phyloP scores from a whole-genome alignment of 2,113 vertebrate genomes.

The Scatophagus argus region DNA sequence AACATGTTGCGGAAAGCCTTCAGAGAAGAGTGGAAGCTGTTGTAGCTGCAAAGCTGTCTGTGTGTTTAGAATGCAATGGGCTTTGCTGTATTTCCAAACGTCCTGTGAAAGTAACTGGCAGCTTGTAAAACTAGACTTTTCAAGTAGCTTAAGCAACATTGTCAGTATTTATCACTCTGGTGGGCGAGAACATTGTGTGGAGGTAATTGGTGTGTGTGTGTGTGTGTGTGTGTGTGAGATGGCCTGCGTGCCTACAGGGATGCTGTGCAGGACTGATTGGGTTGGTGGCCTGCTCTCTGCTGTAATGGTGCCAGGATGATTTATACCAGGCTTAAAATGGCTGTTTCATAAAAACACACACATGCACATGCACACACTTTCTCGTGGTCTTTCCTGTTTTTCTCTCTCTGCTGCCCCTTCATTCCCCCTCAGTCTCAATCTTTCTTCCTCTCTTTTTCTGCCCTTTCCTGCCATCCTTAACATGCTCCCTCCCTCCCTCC shows the following conservation, averaged over 20 bases:
- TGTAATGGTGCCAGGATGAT: constrained; percentile 53
- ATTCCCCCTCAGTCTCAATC: neutral
- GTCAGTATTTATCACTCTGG: neutral
- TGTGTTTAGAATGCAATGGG: too few relatives aligned
- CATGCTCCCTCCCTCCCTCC: neutral
- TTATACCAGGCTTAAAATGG: constrained; percentile 40
- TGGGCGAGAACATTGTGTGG: neutral
- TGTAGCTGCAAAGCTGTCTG: too few relatives aligned
- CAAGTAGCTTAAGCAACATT: neutral
- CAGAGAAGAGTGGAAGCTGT: too few relatives aligned
- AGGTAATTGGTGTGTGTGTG: neutral
- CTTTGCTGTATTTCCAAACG: neutral
- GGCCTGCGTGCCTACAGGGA: constrained; percentile 12
- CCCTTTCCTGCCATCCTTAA: neutral
- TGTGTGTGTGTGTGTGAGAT: constrained; percentile 1
- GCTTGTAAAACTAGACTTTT: constrained; percentile 2
- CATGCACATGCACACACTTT: neutral
- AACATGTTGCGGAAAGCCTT: too few relatives aligned
- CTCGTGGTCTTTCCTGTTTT: neutral
- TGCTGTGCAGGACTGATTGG: constrained; percentile 26
- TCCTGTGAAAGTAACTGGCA: neutral
- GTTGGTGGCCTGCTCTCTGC: constrained; percentile 31
- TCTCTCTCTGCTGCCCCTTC: neutral
- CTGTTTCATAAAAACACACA: constrained; percentile 24
- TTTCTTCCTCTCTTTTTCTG: too few relatives aligned